Evolutionary conservation across 2,888 invertebrate genomes (phyloP), one percentile per base, ranked within the genome.

Genomic region (Drosophila siamana): DNA sequence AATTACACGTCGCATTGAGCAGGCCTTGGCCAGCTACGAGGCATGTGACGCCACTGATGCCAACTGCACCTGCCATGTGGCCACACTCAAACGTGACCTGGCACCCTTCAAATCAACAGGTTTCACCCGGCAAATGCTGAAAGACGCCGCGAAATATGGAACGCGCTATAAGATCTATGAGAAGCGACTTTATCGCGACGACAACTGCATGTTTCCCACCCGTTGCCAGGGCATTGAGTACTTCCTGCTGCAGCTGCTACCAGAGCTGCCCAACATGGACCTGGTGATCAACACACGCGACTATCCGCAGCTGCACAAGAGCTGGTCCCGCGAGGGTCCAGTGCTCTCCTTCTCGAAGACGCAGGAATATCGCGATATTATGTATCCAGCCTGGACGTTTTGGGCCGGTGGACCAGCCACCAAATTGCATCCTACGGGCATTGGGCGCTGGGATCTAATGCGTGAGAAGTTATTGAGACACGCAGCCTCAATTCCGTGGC

Each of bases 371-470:
- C 94, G 94, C 91, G 99, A 99, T 90, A 97, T 99, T 69, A 96
- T 97, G 95, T 97, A 97, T 91, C 99, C 99, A 0, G 97, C 98
- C 0, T 99, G 99, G 99, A 96, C 98, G 40, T 99, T 99, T 92
- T 98, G 98, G 98, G 98, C 98, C 92, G 99, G 99, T 24, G 99
- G 99, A 0, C 99, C 99, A 11, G 98, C 99, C 0, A 98, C 99
- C 80, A 95, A 96, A 36, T 93, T 98, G 8, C 98, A 98, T 93
- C 99, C 99, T 0, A 96, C 95, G 56, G 99, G 99, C 16, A 95
- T 99, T 72, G 99, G 98, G 0, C 93, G 98, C 41, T 99, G 99
- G 99, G 98, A 98, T 91, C 92, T 95, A 77, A 96, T 97, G 90
- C 94, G 98, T 60, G 93, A 94, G 65, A 94, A 95, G 7, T 94